Evolutionary conservation across 2,113 vertebrate genomes (phyloP).

Genomic region (Martes martes): DNA sequence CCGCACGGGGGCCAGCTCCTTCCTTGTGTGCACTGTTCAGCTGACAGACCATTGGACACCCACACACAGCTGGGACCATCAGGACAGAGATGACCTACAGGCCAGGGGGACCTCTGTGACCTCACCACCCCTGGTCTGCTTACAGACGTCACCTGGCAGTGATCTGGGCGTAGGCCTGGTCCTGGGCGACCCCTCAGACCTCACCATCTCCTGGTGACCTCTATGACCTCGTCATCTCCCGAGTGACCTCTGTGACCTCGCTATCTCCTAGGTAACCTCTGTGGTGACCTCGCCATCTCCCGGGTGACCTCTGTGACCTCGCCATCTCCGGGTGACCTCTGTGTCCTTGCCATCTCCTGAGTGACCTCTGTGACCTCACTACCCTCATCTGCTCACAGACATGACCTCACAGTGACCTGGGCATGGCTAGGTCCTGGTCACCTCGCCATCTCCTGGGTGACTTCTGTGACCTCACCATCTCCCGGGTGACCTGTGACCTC

Average conservation of each 20-base stretch:
- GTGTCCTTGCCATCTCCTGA: too few species aligned
- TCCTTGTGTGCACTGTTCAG: fast-evolving
- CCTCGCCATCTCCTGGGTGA: too few species aligned
- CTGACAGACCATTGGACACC: fast-evolving
- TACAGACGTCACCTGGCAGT: background rate
- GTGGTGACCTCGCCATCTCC: background rate
- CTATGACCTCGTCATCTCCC: background rate
- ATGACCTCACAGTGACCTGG: too few species aligned
- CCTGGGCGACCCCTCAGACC: background rate
- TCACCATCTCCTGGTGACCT: background rate
- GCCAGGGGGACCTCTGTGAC: background rate
- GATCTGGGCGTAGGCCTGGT: background rate
- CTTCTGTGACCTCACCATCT: background rate
- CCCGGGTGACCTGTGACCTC: background rate
- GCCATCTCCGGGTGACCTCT: too few species aligned
- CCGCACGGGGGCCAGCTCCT: fast-evolving
- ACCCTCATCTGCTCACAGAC: too few species aligned
- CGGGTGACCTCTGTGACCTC: background rate
- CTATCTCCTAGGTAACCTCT: too few species aligned
- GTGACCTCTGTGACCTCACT: too few species aligned
- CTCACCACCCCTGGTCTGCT: background rate
- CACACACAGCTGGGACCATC: fast-evolving
- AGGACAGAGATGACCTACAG: fast-evolving
- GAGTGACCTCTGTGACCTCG: too few species aligned
- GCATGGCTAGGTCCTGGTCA: too few species aligned